These are phyloP conservation scores for Euborellia annulipes DNA, from an alignment of 1,140 invertebrate species.

Conservation along the genomic window DNA sequence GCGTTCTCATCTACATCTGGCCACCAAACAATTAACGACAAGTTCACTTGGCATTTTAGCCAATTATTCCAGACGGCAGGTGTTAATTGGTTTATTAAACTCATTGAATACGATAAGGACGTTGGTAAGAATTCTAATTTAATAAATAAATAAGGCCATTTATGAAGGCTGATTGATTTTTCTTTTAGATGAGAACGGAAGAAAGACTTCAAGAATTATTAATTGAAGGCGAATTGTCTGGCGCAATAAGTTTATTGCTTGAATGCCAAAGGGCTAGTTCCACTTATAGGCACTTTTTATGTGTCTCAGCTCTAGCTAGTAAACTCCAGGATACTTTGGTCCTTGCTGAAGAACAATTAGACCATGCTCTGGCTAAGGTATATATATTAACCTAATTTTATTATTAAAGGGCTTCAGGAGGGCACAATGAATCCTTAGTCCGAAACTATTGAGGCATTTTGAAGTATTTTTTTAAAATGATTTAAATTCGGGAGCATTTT, in stretches of 20 bases:
- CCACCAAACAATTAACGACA: slow-evolving; percentile 65
- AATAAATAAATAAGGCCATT: too few relatives aligned
- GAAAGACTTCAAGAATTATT: slow-evolving; percentile 65
- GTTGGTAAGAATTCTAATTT: slow-evolving; percentile 40
- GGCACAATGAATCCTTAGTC: too few relatives aligned
- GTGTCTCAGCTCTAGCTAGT: slow-evolving; percentile 66
- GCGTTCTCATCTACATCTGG: slow-evolving; percentile 50
- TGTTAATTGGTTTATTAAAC: slow-evolving; percentile 56
- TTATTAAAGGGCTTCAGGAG: too few relatives aligned
- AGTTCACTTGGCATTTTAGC: slow-evolving; percentile 73
- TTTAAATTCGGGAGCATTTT: too few relatives aligned
- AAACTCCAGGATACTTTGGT: slow-evolving; percentile 84
- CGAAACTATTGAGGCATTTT: too few relatives aligned
- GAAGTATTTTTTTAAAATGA: too few relatives aligned
- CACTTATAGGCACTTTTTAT: slow-evolving; percentile 67
- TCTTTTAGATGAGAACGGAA: slow-evolving; percentile 60
- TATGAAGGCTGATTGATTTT: background rate
- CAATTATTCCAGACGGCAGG: slow-evolving; percentile 71
- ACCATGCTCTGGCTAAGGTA: slow-evolving; percentile 68
- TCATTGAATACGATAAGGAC: slow-evolving; percentile 69
- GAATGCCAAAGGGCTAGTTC: slow-evolving; percentile 75
- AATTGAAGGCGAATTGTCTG: slow-evolving; percentile 70
- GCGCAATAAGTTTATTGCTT: slow-evolving; percentile 71
- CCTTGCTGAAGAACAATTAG: slow-evolving; percentile 81
- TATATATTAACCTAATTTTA: too few relatives aligned